These are phyloP conservation scores for Trissonchulus latispiculum DNA, from an alignment of 2,888 invertebrate species.

Conservation along the genomic window DNA sequence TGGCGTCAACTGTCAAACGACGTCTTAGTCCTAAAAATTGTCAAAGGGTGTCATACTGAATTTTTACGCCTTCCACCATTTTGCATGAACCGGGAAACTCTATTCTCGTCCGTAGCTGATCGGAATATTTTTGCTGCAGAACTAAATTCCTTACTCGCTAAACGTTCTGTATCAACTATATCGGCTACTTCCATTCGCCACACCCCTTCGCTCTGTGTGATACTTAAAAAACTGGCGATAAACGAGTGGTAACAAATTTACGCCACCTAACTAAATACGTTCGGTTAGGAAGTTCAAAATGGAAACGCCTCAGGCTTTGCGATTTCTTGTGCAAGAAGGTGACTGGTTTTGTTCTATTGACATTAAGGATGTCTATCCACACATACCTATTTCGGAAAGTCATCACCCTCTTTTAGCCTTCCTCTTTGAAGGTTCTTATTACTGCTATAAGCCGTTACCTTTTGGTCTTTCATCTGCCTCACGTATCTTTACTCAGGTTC, in stretches of 20 bases:
- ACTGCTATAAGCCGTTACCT: neutral
- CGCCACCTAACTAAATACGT: neutral
- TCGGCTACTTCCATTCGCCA: neutral
- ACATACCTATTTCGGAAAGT: neutral
- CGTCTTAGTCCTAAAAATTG: neutral
- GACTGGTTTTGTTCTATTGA: neutral
- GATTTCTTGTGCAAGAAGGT: neutral
- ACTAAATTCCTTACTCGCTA: neutral
- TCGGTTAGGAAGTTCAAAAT: neutral
- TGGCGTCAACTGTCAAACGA: neutral
- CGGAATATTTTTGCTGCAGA: neutral
- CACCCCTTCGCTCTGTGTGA: neutral
- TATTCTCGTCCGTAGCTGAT: neutral
- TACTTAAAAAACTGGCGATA: neutral
- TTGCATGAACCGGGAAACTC: neutral
- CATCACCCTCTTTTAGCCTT: neutral
- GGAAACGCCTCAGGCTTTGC: neutral
- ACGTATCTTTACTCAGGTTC: neutral
- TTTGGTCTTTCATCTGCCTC: neutral
- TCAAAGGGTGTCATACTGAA: neutral
- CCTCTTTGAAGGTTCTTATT: neutral
- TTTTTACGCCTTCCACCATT: neutral
- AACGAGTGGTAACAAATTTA: neutral
- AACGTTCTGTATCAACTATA: neutral
- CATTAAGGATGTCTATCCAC: neutral